A percentile compares a stretch with the other conserved stretches of the same genome.
Conservation (phyloP, 2,888 invertebrate species). For the Meteorus cinctellus region DNA sequence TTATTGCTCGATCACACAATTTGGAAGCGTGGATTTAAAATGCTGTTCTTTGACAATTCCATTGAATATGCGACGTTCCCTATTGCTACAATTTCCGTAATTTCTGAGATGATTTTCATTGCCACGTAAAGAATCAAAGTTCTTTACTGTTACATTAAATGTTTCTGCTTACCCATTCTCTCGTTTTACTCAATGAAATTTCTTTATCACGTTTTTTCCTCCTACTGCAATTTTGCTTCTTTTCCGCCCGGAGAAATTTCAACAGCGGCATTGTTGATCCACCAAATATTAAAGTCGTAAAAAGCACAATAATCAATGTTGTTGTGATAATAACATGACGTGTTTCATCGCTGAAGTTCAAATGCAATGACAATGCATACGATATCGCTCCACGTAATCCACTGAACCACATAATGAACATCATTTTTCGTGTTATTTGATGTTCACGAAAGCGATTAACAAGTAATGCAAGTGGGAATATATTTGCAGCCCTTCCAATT, state of each 20-base stretch:
- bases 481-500: slow-evolving; percentile 95
- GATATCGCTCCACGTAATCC: slow-evolving; percentile 97
- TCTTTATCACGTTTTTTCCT: slow-evolving; percentile 83
- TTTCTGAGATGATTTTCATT: too few species aligned
- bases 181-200: slow-evolving; percentile 96
- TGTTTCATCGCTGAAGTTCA: slow-evolving; percentile 95
- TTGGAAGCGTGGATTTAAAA: too few species aligned
- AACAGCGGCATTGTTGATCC: slow-evolving; percentile 98
- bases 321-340: slow-evolving; percentile 97
- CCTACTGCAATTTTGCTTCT: slow-evolving; percentile 76
- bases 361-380: slow-evolving; percentile 96
- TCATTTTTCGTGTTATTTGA: slow-evolving; percentile 98
- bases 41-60: too few species aligned
- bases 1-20: too few species aligned
- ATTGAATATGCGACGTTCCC: too few species aligned
- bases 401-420: slow-evolving; percentile 99
- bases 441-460: slow-evolving; percentile 98
- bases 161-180: slow-evolving; percentile 85
- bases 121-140: not conserved
- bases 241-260: slow-evolving; percentile 89
- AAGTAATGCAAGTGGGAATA: slow-evolving; percentile 94
- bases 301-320: slow-evolving; percentile 96
- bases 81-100: too few species aligned
- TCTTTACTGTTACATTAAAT: not conserved
- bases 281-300: slow-evolving; percentile 95